Evolutionary conservation across 2,113 vertebrate species (phyloP), one percentile per base, ranked within the genome.

Genomic region (Poicephalus meyeri): DNA sequence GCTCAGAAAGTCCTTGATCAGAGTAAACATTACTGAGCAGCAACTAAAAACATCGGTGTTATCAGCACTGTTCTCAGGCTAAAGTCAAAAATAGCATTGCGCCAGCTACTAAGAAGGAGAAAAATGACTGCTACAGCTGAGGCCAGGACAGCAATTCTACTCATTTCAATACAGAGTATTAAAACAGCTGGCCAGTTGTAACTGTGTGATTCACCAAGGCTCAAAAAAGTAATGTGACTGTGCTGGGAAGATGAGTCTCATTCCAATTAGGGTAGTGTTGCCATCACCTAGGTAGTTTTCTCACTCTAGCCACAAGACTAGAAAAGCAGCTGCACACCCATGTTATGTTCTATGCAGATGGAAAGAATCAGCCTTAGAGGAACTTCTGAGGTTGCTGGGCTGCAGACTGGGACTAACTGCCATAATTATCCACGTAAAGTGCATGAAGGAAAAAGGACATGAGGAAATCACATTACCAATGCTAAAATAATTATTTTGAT

Each of bases 401-500:
- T 91, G 39, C 17, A 90, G 5, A 68, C 21, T 65, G 58, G 25
- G 65, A 76, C 56, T 87, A 79, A 80, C 16, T 46, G 25, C 65
- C 84, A 12, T 78, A 87, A 64, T 78, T 82, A 87, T 28, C 39
- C 52, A 61, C 14, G 7, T 60, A 69, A 89, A 91, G 29, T 37
- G 39, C 55, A 47, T 53, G 72, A 82, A 94, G 37, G 44, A 80
- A 93, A 80, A 88, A 35, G 19, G 2, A 61, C 77, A 47, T 5
- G 0, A 6, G 47, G 42, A 39, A 93, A 64, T 80, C 83, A 71
- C 39, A 84, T 93, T 92, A 79, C 11, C 25, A 47, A 5, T 55
- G 25, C 19, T 91, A 89, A 93, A 93, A 89, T 81, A 94, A 94
- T 91, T 91, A 81, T 28, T 92, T 94, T 93, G 69, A 39, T 77